These are phyloP conservation scores for Embidobia sp. DNA, from an alignment of 2,888 invertebrate species.

Conservation along the genomic window DNA sequence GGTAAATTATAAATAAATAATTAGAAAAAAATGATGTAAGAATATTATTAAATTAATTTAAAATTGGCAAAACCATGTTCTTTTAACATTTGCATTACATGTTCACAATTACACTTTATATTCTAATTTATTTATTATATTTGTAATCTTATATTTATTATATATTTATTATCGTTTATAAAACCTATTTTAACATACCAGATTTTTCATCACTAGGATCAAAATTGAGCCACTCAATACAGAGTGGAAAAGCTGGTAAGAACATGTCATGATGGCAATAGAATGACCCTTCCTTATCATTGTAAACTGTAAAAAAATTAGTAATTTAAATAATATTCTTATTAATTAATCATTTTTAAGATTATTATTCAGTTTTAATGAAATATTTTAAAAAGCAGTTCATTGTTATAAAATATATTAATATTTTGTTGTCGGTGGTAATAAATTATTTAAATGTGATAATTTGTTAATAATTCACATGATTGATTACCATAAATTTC, in stretches of 20 bases:
- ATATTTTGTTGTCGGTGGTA: no score
- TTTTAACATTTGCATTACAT: no score
- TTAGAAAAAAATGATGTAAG: constrained; percentile 9
- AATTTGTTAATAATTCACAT: background rate
- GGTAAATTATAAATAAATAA: constrained; percentile 17
- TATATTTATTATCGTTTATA: no score
- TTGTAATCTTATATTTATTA: no score
- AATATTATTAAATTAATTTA: constrained; percentile 7
- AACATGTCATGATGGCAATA: constrained; percentile 97
- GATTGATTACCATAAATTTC: constrained; percentile 92
- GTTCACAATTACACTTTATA: no score
- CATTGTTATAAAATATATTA: no score
- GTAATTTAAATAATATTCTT: background rate
- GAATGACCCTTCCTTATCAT: constrained; percentile 92
- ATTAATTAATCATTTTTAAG: no score
- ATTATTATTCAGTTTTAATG: no score
- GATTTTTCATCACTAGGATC: constrained; percentile 88
- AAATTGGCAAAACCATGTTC: no score
- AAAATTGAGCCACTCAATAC: constrained; percentile 95
- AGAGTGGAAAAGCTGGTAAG: constrained; percentile 93
- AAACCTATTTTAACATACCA: constrained; percentile 82
- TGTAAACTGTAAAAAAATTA: constrained; percentile 87
- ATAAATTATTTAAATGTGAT: background rate
- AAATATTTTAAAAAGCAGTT: no score
- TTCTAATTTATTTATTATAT: no score